A percentile compares a stretch with the other conserved stretches of the same genome.
Evolutionary conservation across 2,797 vertebrate genomes (phyloP).

Genomic region (Chiropotes sagulatus): DNA sequence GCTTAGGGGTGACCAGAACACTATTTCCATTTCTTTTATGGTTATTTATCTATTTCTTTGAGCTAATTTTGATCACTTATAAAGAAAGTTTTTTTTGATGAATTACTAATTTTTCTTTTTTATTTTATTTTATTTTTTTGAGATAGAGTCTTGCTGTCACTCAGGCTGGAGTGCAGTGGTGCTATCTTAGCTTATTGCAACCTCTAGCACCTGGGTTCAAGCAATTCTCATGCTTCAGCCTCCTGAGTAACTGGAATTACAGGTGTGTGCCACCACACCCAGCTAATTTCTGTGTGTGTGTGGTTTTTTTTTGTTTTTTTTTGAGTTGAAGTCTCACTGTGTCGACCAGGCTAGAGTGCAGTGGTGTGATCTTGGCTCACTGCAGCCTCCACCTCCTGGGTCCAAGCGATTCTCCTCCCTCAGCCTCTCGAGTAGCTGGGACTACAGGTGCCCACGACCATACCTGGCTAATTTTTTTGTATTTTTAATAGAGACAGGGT

Average conservation of each 20-base stretch:
- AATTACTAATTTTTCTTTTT: background rate
- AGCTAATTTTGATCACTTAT: background rate
- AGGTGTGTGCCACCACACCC: accelerated
- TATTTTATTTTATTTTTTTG: background rate
- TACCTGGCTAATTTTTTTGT: background rate
- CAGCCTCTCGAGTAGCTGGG: too few species aligned
- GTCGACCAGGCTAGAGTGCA: too few species aligned
- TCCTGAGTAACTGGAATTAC: background rate
- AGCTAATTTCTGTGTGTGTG: background rate
- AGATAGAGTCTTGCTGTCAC: background rate
- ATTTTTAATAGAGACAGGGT: background rate
- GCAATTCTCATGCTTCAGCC: background rate
- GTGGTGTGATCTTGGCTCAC: too few species aligned
- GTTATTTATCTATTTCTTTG: background rate
- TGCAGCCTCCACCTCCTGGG: too few species aligned
- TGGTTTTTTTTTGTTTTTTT: too few species aligned
- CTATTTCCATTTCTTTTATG: background rate
- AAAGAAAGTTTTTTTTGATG: background rate
- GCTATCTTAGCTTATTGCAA: accelerated
- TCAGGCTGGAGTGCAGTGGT: background rate
- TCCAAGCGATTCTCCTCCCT: too few species aligned
- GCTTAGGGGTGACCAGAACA: background rate
- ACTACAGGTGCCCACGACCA: too few species aligned
- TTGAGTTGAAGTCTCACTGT: too few species aligned
- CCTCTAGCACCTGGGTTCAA: background rate